These are phyloP conservation scores for Gadus chalcogrammus DNA, from an alignment of 2,113 vertebrate genomes.

Conservation along the genomic window DNA sequence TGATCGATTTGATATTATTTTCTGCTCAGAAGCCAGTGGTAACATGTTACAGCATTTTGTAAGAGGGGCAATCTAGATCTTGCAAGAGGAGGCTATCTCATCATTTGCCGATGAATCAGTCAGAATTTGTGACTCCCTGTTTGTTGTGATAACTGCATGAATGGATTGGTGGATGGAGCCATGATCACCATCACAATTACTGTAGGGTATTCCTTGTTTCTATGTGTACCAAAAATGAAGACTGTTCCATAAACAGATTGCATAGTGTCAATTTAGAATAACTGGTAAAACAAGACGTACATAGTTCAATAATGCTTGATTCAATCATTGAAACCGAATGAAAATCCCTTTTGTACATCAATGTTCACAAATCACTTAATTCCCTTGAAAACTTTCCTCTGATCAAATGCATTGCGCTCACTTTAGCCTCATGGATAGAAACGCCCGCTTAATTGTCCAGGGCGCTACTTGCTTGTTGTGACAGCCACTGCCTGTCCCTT, in stretches of 20 bases:
- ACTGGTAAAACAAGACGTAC: neutral
- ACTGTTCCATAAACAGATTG: neutral
- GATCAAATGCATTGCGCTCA: no score
- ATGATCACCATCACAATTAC: constrained; percentile 48
- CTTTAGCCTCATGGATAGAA: no score
- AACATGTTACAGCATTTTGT: no score
- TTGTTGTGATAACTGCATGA: constrained; percentile 43
- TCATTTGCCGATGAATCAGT: constrained; percentile 19
- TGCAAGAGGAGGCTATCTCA: no score
- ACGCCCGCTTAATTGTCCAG: constrained; percentile 31
- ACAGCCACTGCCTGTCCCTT: constrained; percentile 52
- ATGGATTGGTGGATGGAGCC: constrained; percentile 32
- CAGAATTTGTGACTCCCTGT: constrained; percentile 29
- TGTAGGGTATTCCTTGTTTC: constrained; percentile 6
- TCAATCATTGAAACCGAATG: neutral
- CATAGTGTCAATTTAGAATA: no score
- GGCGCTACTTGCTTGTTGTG: constrained; percentile 31
- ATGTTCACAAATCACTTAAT: no score
- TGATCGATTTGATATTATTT: no score
- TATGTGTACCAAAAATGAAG: constrained; percentile 10
- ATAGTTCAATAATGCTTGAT: constrained; percentile 9
- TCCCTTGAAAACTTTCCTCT: no score
- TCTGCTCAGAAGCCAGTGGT: no score
- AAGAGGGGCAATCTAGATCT: no score
- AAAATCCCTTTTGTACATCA: no score